These are phyloP conservation scores for Allophyes oxyacanthae DNA, from an alignment of 2,888 invertebrate genomes.

Conservation along the genomic window DNA sequence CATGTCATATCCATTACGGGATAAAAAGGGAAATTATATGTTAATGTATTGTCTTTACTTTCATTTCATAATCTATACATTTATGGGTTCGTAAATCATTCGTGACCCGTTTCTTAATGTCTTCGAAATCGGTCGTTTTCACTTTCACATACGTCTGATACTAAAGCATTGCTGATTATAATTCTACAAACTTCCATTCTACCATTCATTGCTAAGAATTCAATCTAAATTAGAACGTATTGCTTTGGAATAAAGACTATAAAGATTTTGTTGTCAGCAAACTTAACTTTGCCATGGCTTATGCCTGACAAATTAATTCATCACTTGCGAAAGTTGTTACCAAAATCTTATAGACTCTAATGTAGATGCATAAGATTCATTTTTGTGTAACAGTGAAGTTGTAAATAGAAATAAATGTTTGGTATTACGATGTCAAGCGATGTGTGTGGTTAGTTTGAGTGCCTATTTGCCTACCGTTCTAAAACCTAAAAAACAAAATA, in stretches of 20 bases:
- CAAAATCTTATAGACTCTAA: slow-evolving; percentile 6
- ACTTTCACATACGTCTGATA: slow-evolving; percentile 56
- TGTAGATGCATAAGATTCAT: background rate
- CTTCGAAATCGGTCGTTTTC: slow-evolving; percentile 56
- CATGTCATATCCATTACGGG: slow-evolving; percentile 4
- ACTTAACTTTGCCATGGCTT: slow-evolving; percentile 10
- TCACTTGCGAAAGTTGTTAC: slow-evolving; percentile 8
- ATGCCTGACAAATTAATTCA: slow-evolving; percentile 34
- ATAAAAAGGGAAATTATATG: slow-evolving; percentile 41
- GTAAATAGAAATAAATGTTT: slow-evolving; percentile 3
- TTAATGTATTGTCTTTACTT: slow-evolving; percentile 59
- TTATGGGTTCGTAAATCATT: slow-evolving; percentile 52
- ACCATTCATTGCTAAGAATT: background rate
- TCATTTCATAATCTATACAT: slow-evolving; percentile 47
- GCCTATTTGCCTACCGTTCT: slow-evolving; percentile 21
- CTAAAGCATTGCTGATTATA: slow-evolving; percentile 33
- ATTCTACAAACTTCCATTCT: slow-evolving; percentile 17
- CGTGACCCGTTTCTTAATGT: slow-evolving; percentile 61
- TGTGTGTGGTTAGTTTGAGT: slow-evolving; percentile 11
- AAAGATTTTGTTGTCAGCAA: background rate
- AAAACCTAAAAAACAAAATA: slow-evolving; percentile 24
- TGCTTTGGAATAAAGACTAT: background rate
- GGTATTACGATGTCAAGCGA: slow-evolving; percentile 6
- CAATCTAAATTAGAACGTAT: slow-evolving; percentile 16
- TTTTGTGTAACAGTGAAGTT: slow-evolving; percentile 3